These are phyloP conservation scores for Meloidogyne chitwoodi DNA, from an alignment of 1,140 invertebrate genomes.

Conservation along the genomic window DNA sequence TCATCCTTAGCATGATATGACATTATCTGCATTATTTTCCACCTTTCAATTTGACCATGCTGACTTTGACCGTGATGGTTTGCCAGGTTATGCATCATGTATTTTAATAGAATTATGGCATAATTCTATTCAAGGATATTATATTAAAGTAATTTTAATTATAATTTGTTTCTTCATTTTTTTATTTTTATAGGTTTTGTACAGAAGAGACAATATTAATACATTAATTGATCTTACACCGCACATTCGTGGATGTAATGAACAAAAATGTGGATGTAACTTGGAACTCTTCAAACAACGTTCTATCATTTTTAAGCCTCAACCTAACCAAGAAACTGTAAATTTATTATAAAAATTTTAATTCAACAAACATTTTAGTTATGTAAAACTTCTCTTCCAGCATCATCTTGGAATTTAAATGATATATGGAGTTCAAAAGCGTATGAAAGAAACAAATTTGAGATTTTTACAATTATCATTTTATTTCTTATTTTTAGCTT, in stretches of 20 bases:
- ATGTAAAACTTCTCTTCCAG: not conserved
- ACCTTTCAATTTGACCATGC: slow-evolving; percentile 17
- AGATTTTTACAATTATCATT: not conserved
- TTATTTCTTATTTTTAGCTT: not conserved
- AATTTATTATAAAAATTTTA: not conserved
- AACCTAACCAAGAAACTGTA: slow-evolving; percentile 23
- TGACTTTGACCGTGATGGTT: slow-evolving; percentile 21
- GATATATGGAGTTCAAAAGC: not conserved
- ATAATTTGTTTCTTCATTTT: not conserved
- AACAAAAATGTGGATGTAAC: not conserved
- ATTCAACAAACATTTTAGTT: not conserved
- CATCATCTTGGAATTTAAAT: not conserved
- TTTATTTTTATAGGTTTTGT: slow-evolving; percentile 7
- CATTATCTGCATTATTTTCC: slow-evolving; percentile 18
- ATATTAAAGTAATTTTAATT: slow-evolving; percentile 13
- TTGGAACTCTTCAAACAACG: slow-evolving; percentile 8
- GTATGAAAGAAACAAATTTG: not conserved
- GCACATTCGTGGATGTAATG: slow-evolving; percentile 11
- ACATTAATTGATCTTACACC: slow-evolving; percentile 11
- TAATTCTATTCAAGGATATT: not conserved
- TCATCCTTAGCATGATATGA: slow-evolving; percentile 22
- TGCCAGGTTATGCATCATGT: slow-evolving; percentile 18
- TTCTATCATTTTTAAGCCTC: slow-evolving; percentile 5
- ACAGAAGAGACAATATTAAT: slow-evolving; percentile 17
- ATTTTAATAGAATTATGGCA: slow-evolving; percentile 26